Base-by-base conservation (phyloP, 2,113 vertebrate genomes). In the Natator depressus region DNA sequence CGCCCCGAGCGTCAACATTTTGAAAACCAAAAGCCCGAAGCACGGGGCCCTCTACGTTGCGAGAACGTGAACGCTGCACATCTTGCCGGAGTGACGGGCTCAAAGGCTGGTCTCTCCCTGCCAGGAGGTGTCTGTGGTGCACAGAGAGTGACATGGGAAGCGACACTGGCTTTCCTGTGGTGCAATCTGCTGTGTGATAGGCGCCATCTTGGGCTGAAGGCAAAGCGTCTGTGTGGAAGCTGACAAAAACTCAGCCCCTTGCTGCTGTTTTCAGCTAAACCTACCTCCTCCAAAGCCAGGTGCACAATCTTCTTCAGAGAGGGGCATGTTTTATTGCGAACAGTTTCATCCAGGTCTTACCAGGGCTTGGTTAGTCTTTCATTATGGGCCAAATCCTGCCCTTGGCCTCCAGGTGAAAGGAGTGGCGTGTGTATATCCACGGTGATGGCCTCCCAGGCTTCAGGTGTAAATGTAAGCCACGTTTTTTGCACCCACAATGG, bases 91-190 rank as follows among this genome's bases (percentile, higher is more conserved):
- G 62, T 29, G 4, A 11, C 27, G 47, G 90, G 31, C 89, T 53
- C 47, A 94, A 75, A 90, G 14, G 38, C 75, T 76, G 51, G 50
- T 35, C 85, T 84, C 49, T 83, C 89, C 82, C 93, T 89, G 79
- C 87, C 92, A 10, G 13, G 69, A 65, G 42, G 91, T 89, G 87
- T 75, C 90, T 85, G 84, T n/a, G 91, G 91, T 84, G 72, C 86
- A 78, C 3, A 1, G 85, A 20, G 75, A 22, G 88, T 95, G 96
- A 96, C 84, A 89, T 96, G 96, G 86, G 80, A 76, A 87, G 93
- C 93, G 91, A 91, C 46, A 65, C 94, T 80, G 0, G 0, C 94
- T 90, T 96, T 98, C 96, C 97, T 97, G 97, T 95, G 96, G 91
- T 94, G 93, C 4, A 84, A 89, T 72, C 2, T 80, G 96, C 87